Conservation (phyloP, 2,113 vertebrate genomes). For the Synchiropus splendidus region DNA sequence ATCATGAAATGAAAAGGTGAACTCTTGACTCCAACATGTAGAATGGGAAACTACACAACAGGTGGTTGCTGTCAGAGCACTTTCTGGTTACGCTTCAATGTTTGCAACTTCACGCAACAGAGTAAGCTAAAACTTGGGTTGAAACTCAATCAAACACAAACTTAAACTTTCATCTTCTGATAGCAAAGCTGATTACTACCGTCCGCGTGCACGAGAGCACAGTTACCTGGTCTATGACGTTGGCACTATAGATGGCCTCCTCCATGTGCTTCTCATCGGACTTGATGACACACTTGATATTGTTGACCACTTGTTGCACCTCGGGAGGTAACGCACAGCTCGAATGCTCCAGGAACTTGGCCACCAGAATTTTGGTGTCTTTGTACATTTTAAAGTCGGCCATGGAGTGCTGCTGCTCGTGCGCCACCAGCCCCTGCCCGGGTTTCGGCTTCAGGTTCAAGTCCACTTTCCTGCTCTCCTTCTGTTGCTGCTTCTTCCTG, state of each 20-base stretch:
- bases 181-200: no score
- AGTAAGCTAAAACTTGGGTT: no score
- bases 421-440: slow-evolving; percentile 48
- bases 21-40: no score
- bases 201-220: background rate
- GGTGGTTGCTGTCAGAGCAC: no score
- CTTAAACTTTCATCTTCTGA: no score
- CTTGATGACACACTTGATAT: slow-evolving; percentile 78
- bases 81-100: no score
- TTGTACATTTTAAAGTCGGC: slow-evolving; percentile 86
- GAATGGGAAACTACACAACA: no score
- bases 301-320: slow-evolving; percentile 84
- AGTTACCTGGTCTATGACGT: slow-evolving; percentile 80
- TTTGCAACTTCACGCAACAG: no score
- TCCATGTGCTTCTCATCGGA: slow-evolving; percentile 85
- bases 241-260: slow-evolving; percentile 84
- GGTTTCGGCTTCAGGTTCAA: slow-evolving; percentile 66
- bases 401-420: slow-evolving; percentile 75
- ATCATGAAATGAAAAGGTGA: background rate
- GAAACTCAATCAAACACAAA: no score
- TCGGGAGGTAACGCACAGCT: slow-evolving; percentile 81
- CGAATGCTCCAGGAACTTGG: slow-evolving; percentile 90
- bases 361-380: slow-evolving; percentile 88
- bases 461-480: slow-evolving; percentile 59
- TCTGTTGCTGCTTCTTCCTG: slow-evolving; percentile 63